These are phyloP conservation scores for Selene dorsalis DNA, from an alignment of 2,797 vertebrate species.

Conservation along the genomic window DNA sequence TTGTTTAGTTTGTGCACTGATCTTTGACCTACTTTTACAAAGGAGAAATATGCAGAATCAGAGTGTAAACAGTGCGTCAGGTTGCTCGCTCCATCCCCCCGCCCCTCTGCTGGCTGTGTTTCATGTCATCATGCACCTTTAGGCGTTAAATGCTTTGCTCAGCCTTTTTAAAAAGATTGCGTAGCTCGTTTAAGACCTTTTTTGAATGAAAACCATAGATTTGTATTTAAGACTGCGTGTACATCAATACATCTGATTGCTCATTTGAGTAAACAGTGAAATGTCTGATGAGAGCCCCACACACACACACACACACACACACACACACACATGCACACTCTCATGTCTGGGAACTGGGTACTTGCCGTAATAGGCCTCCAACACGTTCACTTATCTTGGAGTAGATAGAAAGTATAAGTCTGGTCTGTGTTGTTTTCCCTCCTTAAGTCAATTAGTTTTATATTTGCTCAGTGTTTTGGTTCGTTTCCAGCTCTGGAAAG, in stretches of 20 bases:
- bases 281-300: constrained; percentile 39
- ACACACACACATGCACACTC: constrained; percentile 17
- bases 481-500: constrained; percentile 10
- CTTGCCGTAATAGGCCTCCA: constrained; percentile 41
- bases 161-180: constrained; percentile 28
- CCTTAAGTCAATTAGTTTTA: constrained; percentile 45
- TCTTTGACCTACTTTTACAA: constrained; percentile 27
- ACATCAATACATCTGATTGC: constrained; percentile 67
- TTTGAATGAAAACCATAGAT: constrained; percentile 47
- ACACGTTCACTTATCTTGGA: constrained; percentile 35
- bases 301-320: constrained; percentile 25
- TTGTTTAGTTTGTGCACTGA: neutral
- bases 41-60: neutral
- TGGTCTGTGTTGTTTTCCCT: constrained; percentile 52
- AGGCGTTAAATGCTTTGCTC: constrained; percentile 16
- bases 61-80: constrained; percentile 5
- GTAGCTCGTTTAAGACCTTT: constrained; percentile 44
- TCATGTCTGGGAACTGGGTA: constrained; percentile 39
- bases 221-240: constrained; percentile 44
- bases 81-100: constrained; percentile 5
- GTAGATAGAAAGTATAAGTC: constrained; percentile 45
- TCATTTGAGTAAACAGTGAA: constrained; percentile 51
- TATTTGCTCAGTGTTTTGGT: constrained; percentile 36
- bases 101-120: constrained; percentile 9
- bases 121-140: constrained; percentile 27